These are phyloP conservation scores for Dendropsophus ebraccatus DNA, from an alignment of 2,113 vertebrate genomes.

Conservation along the genomic window DNA sequence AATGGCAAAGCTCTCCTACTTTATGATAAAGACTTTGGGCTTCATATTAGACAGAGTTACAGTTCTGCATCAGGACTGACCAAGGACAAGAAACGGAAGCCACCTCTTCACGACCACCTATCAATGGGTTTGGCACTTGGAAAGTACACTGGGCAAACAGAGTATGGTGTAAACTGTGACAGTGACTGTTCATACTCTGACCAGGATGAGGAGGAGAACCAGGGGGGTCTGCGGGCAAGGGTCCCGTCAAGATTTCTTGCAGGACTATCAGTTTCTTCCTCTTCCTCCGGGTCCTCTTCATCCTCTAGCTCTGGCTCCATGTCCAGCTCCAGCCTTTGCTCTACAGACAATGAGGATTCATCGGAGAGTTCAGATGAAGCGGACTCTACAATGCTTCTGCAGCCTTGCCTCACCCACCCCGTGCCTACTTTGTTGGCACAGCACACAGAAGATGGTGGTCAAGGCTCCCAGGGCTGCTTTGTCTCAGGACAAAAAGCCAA, in stretches of 20 bases:
- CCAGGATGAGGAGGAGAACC: conserved; percentile 86
- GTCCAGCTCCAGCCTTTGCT: conserved; percentile 93
- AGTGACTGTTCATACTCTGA: conserved; percentile 92
- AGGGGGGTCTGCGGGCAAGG: conserved; percentile 75
- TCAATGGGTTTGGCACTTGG: conserved; percentile 83
- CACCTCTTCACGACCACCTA: conserved; percentile 78
- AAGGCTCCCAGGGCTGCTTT: conserved; percentile 83
- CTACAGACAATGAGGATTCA: conserved; percentile 94
- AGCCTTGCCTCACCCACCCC: conserved; percentile 88
- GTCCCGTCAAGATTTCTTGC: conserved; percentile 86
- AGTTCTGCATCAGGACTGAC: conserved; percentile 80
- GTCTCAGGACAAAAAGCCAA: conserved; percentile 82
- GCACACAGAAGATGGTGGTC: conserved; percentile 72
- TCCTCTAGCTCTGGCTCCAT: conserved; percentile 92
- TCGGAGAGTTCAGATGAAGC: conserved; percentile 95
- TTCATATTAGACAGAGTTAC: conserved; percentile 78
- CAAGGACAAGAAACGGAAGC: conserved; percentile 87
- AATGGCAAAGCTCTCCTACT: conserved; percentile 87
- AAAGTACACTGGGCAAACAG: conserved; percentile 77
- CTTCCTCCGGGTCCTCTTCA: conserved; percentile 92
- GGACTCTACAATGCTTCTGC: conserved; percentile 86
- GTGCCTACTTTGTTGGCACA: conserved; percentile 81
- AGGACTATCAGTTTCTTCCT: conserved; percentile 88
- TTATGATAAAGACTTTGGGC: conserved; percentile 78
- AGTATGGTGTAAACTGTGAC: conserved; percentile 85